A percentile compares a stretch with the other conserved stretches of the same genome.
These are phyloP conservation scores for Aphis gossypii DNA, from an alignment of 1,140 invertebrate genomes.

Conservation along the genomic window DNA sequence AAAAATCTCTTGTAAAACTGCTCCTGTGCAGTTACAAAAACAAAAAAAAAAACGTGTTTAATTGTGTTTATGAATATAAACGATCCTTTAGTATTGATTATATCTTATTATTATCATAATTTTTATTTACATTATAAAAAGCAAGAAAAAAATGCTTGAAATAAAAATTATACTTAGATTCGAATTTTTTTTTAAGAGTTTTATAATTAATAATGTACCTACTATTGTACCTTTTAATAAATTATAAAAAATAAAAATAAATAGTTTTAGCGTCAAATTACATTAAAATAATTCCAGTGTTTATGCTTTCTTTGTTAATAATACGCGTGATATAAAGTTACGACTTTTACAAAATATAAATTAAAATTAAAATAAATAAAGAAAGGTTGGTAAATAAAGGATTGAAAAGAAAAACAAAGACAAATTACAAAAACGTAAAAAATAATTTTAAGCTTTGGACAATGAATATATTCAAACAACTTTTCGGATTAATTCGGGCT, in stretches of 20 bases:
- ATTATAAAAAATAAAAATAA: conserved; percentile 1
- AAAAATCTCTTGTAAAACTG: neutral
- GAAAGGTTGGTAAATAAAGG: neutral
- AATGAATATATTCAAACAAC: neutral
- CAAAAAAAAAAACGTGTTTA: neutral
- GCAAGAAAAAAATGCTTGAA: neutral
- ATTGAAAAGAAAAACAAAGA: conserved; percentile 10
- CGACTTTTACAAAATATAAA: neutral
- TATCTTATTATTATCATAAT: neutral
- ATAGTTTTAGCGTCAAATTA: neutral
- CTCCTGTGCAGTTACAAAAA: neutral
- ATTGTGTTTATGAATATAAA: neutral
- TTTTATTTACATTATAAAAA: neutral
- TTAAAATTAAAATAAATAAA: neutral
- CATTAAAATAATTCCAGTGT: neutral
- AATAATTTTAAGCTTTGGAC: neutral
- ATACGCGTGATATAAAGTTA: neutral
- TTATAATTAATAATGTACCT: neutral
- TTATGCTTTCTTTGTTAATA: neutral
- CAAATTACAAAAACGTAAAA: neutral
- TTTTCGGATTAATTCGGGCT: neutral
- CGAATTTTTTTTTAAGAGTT: neutral
- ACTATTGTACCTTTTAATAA: neutral
- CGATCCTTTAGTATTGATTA: neutral
- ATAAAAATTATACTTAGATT: neutral